Evolutionary conservation across 2,888 invertebrate species (phyloP), one percentile per base, ranked within the genome.

Genomic region (Flexamia atlantica): DNA sequence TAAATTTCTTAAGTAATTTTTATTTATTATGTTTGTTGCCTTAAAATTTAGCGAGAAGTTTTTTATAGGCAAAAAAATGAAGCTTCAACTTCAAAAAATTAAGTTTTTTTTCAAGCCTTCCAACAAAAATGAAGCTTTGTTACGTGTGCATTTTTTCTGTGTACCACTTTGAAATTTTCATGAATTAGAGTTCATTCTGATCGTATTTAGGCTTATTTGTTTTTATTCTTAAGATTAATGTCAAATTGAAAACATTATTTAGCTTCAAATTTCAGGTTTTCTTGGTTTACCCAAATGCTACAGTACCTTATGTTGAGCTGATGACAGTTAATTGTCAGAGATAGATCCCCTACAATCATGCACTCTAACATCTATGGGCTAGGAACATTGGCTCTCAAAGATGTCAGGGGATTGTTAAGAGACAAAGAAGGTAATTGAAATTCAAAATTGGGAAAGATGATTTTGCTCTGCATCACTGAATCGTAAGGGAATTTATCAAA

Each of bases 371-470:
- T 57, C 57, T 57, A 57, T 23, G 23, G 57, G 1, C 57, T 57
- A 57, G 57, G 57, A 23, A 23, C 57, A 5, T 57, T 57, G 12
- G 57, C 23, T 57, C 57, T 57, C 57, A 57, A 57, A 57, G 57
- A 57, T 10, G 20, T 57, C 4, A 57, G 57, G 57, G 57, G 23
- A 23, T 57, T 57, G 20, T 57, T 57, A 20, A 7, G 57, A 57
- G 57, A 57, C 23, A 57, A 57, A 57, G 57, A 57, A 57, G 57
- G 57, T 57, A 57, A 57, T 23, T 57, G 57, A 57, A 20, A 57
- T 57, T 20, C 2, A 1, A 57, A 23, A 57, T 57, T 57, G 57
- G 57, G 23, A 57, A 57, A 57, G 20, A 23, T 7, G 23, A 23
- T 20, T 57, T 23, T 57, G 57, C 57, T 57, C n/a, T n/a, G n/a